Evolutionary conservation across 1,140 invertebrate species (phyloP), one percentile per base, ranked within the genome.

Genomic region (Chrysopa pallens): DNA sequence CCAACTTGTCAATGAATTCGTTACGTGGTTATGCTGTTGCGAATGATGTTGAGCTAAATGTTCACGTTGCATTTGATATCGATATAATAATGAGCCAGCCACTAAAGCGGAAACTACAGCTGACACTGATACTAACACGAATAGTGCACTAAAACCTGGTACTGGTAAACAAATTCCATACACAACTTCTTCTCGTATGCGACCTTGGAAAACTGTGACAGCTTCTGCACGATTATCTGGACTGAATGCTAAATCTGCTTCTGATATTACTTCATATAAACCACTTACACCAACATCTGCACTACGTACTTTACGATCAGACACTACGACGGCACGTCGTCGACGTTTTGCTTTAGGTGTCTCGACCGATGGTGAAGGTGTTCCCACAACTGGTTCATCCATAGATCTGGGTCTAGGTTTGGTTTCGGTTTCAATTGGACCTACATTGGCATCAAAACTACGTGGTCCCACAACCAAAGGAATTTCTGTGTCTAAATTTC

Each of bases 111-210:
- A 83, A 2, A 86, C 76, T 1, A 88, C 80, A 0, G 85, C 84
- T 6, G 83, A 83, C 6, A 87, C 74, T 0, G 85, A 82, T 2
- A 88, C 80, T 9, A 89, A 70, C 27, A 89, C 82, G 60, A 91
- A 91, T 6, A 90, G 67, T 4, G 84, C 76, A 48, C 86, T 86
- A 55, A 93, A 90, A 13, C 85, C 82, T 0, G 84, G 77, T 15
- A 87, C 78, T 0, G 88, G 86, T 61, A 93, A 72, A 51, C 88
- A 93, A 29, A 93, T 86, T 31, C 87, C 88, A 54, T 93, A 91
- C 1, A 91, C 80, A 1, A 90, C 80, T 59, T 88, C 85, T 57
- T 86, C 80, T 31, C 78, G 70, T 56, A 88, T 88, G 54, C 81
- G 71, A 17, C 86, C 88, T 58, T 86, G 80, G 59, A 90, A 89